Evolutionary conservation across 2,888 invertebrate genomes (phyloP), one percentile per base, ranked within the genome.

Genomic region (Agrotis ipsilon): DNA sequence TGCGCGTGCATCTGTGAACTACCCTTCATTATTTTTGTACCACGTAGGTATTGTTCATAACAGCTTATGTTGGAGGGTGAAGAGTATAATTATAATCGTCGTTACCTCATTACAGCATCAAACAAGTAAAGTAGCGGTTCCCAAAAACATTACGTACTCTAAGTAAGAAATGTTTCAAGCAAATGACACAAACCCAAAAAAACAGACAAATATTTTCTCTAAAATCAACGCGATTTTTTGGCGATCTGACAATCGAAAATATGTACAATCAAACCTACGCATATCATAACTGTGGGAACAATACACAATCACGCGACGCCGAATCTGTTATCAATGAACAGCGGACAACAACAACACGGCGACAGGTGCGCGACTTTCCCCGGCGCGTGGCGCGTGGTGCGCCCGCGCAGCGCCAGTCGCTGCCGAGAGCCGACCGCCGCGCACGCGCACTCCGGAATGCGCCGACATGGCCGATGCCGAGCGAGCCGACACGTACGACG

Each of bases 381-480:
- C 84, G 61, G 76, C 80, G 86, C 54, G 69, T 66, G 60, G 76
- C 64, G 66, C 69, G 62, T 39, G 39, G 39, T 39, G 39, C 39
- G 39, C 39, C 39, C 43, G 80, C 72, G 39, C 75, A 63, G 69
- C 81, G 81, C 46, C 81, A 86, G 89, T 90, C 82, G 83, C 83
- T 72, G 74, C 72, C 80, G 78, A 60, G 57, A 63, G 78, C 81
- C 61, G 58, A 70, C 77, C 81, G 78, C 81, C 82, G 81, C 82
- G 78, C 80, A 77, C 73, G 71, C 78, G 81, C 82, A 67, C 80
- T 39, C 71, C 68, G 79, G 64, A 72, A 86, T 84, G 87, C 78
- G 57, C 83, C 84, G 91, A 87, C 71, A 86, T 86, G 85, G 82
- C 83, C 88, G 90, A 83, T 86, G 59, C 84, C 76, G 75, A 78